Conservation (phyloP, 2,797 vertebrate genomes). For the Mormyrops attenuatus region DNA sequence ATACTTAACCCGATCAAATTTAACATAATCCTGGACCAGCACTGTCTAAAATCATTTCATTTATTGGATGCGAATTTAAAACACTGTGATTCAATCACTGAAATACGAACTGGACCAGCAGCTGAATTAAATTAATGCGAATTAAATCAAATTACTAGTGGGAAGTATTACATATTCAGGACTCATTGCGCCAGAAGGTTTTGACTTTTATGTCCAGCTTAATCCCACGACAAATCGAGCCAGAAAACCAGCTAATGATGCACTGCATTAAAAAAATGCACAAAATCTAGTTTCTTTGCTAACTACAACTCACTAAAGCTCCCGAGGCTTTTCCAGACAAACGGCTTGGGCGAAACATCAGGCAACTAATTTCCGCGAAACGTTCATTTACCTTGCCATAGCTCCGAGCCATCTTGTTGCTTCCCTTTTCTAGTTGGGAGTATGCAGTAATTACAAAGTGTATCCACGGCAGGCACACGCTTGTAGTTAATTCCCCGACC, state of each 20-base stretch:
- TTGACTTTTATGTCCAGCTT: neutral
- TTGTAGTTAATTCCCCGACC: neutral
- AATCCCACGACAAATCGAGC: neutral
- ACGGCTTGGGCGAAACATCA: neutral
- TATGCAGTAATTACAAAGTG: neutral
- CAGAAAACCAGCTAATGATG: neutral
- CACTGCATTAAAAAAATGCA: neutral
- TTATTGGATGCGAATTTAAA: neutral
- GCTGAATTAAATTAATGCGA: neutral
- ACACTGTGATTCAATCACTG: neutral
- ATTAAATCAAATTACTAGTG: neutral
- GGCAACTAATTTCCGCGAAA: neutral
- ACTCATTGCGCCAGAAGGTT: neutral
- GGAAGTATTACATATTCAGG: neutral
- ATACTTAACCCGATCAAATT: neutral
- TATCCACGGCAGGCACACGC: neutral
- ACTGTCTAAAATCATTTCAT: neutral
- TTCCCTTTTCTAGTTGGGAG: neutral
- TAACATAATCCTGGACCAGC: neutral
- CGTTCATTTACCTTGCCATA: neutral
- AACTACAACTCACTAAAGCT: neutral
- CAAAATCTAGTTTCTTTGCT: neutral
- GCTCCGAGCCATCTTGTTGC: neutral
- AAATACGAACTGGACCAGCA: neutral
- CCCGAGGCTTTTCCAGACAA: neutral